phyloP scores from a whole-genome alignment of 2,888 invertebrate species.

The Ophioninae sp. region DNA sequence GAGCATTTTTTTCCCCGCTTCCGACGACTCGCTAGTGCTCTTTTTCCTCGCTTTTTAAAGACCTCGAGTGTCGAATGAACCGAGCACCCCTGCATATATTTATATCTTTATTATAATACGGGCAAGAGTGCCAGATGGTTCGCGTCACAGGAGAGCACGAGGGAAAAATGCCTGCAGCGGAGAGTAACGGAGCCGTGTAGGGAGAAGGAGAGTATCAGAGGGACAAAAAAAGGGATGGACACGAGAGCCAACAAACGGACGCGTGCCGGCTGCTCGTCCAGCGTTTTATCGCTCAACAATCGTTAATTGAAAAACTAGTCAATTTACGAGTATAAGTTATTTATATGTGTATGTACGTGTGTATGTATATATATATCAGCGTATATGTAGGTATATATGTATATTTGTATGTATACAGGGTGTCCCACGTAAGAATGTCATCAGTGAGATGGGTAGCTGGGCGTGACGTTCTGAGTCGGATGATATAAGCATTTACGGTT shows the following conservation, averaged over 20 bases:
- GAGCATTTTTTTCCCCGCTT: conserved; percentile 46
- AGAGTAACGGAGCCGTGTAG: conserved; percentile 27
- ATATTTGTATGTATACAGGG: not conserved
- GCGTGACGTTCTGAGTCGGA: too few species aligned
- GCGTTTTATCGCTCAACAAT: conserved; percentile 68
- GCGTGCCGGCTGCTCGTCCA: conserved; percentile 71
- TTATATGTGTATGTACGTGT: conserved; percentile 1
- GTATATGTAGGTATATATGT: too few species aligned
- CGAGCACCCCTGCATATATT: conserved; percentile 42
- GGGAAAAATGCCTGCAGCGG: conserved; percentile 42
- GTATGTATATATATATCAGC: not conserved
- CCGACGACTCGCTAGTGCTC: conserved; percentile 16
- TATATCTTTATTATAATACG: conserved; percentile 44
- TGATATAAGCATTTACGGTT: too few species aligned
- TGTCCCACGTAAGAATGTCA: too few species aligned
- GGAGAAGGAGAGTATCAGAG: conserved; percentile 9
- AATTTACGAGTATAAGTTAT: conserved; percentile 53
- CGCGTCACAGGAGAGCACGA: conserved; percentile 56
- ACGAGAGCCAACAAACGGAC: conserved; percentile 56
- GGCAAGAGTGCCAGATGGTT: conserved; percentile 58
- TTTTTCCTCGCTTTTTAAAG: conserved; percentile 49
- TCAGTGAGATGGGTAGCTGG: too few species aligned
- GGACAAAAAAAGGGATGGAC: conserved; percentile 50
- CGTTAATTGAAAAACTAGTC: conserved; percentile 70
- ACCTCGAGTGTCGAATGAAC: conserved; percentile 43